These are phyloP conservation scores for Lutjanus argentimaculatus DNA, from an alignment of 2,797 vertebrate species.

Conservation along the genomic window DNA sequence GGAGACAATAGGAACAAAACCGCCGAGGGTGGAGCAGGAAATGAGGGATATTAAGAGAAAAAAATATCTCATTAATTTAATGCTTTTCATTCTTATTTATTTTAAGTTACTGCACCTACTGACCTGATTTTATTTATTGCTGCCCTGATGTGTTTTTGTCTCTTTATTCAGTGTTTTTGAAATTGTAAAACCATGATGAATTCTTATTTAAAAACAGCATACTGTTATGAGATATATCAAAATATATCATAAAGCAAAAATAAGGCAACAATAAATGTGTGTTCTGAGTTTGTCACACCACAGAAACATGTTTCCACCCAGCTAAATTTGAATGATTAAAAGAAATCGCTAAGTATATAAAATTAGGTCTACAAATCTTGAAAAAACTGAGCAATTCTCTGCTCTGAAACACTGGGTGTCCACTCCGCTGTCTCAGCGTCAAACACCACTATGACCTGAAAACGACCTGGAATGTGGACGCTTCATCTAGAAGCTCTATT, in stretches of 20 bases:
- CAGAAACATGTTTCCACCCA: too few species aligned
- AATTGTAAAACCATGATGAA: background rate
- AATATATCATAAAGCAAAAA: background rate
- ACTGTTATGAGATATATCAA: background rate
- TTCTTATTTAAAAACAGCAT: background rate
- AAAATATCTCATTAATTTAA: background rate
- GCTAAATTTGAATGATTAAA: too few species aligned
- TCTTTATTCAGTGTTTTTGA: background rate
- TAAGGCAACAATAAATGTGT: too few species aligned
- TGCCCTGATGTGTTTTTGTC: background rate
- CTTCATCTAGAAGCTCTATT: too few species aligned
- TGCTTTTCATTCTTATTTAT: background rate
- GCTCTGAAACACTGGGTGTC: too few species aligned
- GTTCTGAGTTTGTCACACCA: too few species aligned
- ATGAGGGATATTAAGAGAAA: constrained; percentile 7
- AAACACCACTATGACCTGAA: too few species aligned
- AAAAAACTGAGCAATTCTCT: too few species aligned
- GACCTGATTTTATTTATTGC: background rate
- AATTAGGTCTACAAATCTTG: too few species aligned
- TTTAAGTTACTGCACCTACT: background rate
- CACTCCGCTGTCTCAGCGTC: too few species aligned
- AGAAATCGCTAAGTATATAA: too few species aligned
- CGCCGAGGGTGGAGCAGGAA: background rate
- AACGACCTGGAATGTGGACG: too few species aligned
- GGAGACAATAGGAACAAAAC: constrained; percentile 30